Evolutionary conservation across 2,113 vertebrate genomes (phyloP).

Genomic region (Panthera uncia): DNA sequence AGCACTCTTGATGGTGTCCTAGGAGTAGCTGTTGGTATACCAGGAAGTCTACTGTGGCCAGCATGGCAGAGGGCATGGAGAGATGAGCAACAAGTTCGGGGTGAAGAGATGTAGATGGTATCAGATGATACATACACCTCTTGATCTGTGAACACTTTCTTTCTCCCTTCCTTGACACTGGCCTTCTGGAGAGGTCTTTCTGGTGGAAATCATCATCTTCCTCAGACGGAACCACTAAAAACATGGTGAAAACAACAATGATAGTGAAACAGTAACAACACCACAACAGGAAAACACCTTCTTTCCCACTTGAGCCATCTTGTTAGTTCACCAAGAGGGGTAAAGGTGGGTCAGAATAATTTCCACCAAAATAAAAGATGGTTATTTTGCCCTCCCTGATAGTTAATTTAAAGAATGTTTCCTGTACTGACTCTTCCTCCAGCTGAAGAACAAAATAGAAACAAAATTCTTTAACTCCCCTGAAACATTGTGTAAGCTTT

Average conservation of each 20-base stretch:
- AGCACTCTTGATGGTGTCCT: background rate
- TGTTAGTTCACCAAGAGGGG: background rate
- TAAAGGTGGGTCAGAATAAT: background rate
- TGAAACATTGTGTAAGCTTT: background rate
- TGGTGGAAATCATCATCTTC: background rate
- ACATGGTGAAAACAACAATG: background rate
- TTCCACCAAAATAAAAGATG: background rate
- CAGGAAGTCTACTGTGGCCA: background rate
- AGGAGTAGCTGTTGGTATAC: background rate
- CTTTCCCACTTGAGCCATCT: background rate
- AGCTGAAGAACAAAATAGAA: background rate
- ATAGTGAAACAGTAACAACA: background rate
- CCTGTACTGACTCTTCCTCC: background rate
- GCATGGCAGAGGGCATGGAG: background rate
- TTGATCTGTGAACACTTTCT: background rate
- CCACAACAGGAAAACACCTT: background rate
- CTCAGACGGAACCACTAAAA: background rate
- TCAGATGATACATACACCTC: background rate
- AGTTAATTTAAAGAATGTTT: slow-evolving; percentile 12
- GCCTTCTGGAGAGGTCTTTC: background rate
- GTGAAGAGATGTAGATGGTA: background rate
- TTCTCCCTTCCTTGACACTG: background rate
- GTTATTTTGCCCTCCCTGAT: background rate
- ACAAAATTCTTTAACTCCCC: background rate
- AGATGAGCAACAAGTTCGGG: background rate